phyloP scores from a whole-genome alignment of 1,140 invertebrate species.

The Neotoxoptera formosana region DNA sequence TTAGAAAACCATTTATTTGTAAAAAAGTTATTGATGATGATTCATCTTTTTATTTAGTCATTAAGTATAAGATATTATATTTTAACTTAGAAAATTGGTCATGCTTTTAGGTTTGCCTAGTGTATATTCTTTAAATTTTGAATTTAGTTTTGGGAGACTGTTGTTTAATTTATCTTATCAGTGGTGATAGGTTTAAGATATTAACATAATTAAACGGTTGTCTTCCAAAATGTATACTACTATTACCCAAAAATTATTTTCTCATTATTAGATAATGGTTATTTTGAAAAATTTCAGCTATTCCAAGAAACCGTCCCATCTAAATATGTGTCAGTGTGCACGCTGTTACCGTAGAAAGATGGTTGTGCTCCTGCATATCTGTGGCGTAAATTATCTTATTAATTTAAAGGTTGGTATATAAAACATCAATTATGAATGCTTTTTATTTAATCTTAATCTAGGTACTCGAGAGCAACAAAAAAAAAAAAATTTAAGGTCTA shows the following conservation, averaged over 20 bases:
- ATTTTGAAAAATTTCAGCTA: constrained; percentile 58
- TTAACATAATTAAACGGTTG: not conserved
- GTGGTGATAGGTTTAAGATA: not conserved
- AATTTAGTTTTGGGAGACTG: not conserved
- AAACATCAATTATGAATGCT: constrained; percentile 31
- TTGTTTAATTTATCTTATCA: constrained; percentile 13
- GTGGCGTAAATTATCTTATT: constrained; percentile 47
- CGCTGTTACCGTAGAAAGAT: constrained; percentile 47
- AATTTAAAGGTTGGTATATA: constrained; percentile 53
- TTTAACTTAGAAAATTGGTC: constrained; percentile 45
- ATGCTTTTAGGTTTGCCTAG: not conserved
- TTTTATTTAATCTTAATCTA: not conserved
- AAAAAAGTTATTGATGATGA: not conserved
- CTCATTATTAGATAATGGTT: constrained; percentile 57
- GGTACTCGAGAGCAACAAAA: not conserved
- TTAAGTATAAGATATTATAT: not conserved
- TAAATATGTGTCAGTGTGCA: constrained; percentile 44
- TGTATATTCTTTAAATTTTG: not conserved
- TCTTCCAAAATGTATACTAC: constrained; percentile 15
- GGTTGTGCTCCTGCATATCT: not conserved
- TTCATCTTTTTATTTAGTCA: constrained; percentile 14
- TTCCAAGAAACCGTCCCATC: constrained; percentile 47
- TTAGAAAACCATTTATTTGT: not conserved
- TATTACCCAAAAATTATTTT: constrained; percentile 27
- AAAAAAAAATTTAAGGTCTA: not conserved